These are phyloP conservation scores for Pinna nobilis DNA, from an alignment of 1,140 invertebrate species.

Conservation along the genomic window DNA sequence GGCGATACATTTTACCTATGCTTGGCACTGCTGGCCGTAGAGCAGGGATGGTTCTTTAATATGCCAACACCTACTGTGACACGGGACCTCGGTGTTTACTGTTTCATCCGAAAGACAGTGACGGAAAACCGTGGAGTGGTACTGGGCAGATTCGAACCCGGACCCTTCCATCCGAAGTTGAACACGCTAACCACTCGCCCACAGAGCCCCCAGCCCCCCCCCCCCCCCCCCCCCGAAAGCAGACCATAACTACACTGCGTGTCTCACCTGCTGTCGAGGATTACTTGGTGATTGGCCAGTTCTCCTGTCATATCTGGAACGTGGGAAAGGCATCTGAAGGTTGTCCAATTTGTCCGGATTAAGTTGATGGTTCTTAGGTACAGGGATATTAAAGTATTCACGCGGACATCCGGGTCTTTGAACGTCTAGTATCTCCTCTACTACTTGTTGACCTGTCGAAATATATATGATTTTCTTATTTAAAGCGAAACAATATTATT, in stretches of 20 bases:
- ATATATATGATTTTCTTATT: background rate
- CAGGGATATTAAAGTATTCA: slow-evolving; percentile 95
- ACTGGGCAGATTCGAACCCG: too few species aligned
- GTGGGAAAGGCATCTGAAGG: slow-evolving; percentile 94
- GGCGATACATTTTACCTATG: too few species aligned
- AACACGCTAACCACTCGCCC: too few species aligned
- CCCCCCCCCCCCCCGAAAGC: too few species aligned
- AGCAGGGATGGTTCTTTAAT: too few species aligned
- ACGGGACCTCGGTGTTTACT: too few species aligned
- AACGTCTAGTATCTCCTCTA: slow-evolving; percentile 80
- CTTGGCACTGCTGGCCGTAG: too few species aligned
- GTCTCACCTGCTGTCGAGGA: slow-evolving; percentile 91
- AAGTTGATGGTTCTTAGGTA: slow-evolving; percentile 95
- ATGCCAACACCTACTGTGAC: too few species aligned
- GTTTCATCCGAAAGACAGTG: too few species aligned
- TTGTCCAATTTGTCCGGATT: slow-evolving; percentile 89
- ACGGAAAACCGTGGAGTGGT: background rate
- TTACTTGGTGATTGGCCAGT: slow-evolving; percentile 97
- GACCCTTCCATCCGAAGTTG: too few species aligned
- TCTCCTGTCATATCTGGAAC: slow-evolving; percentile 91
- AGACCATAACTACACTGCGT: background rate
- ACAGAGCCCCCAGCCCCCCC: too few species aligned
- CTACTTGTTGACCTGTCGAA: slow-evolving; percentile 79
- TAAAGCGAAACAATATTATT: background rate
- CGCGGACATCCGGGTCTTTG: slow-evolving; percentile 96